Evolutionary conservation across 2,113 vertebrate species (phyloP).

Genomic region (Crotalus viridis): DNA sequence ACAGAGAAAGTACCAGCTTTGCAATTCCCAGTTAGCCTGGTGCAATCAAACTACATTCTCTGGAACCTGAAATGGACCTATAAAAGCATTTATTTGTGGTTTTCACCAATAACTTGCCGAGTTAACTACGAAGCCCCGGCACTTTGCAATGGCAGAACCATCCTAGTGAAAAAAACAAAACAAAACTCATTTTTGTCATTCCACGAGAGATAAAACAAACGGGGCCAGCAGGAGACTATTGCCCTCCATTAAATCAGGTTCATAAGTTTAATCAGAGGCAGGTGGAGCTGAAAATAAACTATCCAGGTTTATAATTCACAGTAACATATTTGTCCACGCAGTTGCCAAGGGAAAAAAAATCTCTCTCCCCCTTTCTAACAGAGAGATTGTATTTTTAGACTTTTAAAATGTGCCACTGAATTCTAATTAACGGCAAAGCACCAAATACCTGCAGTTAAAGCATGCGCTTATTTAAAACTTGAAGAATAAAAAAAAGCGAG

Average conservation of each 20-base stretch:
- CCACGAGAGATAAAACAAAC: background rate
- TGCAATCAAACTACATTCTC: background rate
- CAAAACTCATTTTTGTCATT: background rate
- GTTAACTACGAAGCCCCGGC: background rate
- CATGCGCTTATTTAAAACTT: background rate
- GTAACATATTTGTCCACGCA: background rate
- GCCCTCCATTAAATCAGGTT: slow-evolving; percentile 16
- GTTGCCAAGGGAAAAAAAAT: background rate
- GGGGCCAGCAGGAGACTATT: background rate
- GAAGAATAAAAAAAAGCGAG: background rate
- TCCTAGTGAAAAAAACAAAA: background rate
- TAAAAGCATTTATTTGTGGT: background rate
- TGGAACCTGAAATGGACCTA: background rate
- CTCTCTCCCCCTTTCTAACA: background rate
- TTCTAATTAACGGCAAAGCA: background rate
- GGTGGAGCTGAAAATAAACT: slow-evolving; percentile 12
- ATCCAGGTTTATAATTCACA: slow-evolving; percentile 12
- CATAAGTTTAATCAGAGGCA: background rate
- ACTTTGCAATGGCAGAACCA: background rate
- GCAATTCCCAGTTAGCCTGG: background rate
- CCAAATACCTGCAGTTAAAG: background rate
- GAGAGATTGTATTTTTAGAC: background rate
- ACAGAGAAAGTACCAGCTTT: background rate
- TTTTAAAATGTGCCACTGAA: background rate
- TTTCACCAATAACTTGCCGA: background rate